Conservation (phyloP, 2,113 vertebrate species). For the Sula dactylatra region DNA sequence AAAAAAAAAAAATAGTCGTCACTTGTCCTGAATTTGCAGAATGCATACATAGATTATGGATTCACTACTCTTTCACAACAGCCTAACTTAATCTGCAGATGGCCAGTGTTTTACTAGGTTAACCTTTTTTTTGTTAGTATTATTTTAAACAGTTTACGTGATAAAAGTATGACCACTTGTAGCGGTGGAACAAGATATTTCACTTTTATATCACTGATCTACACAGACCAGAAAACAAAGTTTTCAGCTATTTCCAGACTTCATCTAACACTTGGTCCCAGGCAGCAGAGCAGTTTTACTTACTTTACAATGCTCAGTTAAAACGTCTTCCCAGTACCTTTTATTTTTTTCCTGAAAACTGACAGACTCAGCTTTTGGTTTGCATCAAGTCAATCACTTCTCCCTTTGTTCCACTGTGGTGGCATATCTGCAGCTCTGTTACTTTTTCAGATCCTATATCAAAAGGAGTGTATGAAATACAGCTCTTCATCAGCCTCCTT, state of each 20-base stretch:
- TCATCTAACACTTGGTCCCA: neutral
- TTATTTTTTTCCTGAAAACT: neutral
- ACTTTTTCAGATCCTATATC: neutral
- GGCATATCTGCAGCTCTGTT: neutral
- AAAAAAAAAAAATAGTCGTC: neutral
- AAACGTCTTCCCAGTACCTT: neutral
- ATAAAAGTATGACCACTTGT: neutral
- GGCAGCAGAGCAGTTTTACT: neutral
- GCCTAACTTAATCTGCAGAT: neutral
- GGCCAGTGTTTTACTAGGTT: neutral
- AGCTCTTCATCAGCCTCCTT: neutral
- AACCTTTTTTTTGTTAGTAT: neutral
- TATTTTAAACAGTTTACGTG: neutral
- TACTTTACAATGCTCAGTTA: neutral
- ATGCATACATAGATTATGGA: neutral
- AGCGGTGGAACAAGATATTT: neutral
- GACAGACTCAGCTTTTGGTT: neutral
- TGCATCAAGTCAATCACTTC: neutral
- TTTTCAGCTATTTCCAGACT: too few relatives aligned
- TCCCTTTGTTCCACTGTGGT: neutral
- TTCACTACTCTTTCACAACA: neutral
- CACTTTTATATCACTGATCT: neutral
- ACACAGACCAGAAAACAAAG: neutral
- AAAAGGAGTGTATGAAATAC: neutral
- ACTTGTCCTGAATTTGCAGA: neutral